A percentile compares a stretch with the other conserved stretches of the same genome.
Conservation (phyloP, 64 coral and sea anemone species). For the Platygyra sinensis region DNA sequence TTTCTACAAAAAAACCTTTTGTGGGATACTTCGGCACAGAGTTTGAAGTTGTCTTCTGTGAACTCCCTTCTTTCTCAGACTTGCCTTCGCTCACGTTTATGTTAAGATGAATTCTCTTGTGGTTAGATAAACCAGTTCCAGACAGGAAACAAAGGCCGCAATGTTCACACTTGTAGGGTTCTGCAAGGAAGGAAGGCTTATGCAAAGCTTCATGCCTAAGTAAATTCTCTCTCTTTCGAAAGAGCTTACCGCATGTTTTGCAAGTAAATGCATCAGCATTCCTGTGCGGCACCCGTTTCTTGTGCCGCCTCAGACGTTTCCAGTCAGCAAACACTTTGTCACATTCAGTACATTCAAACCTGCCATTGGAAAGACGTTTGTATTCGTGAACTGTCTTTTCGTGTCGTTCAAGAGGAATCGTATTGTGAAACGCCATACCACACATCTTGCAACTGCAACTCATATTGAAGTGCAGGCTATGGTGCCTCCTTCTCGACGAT, state of each 20-base stretch:
- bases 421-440: background rate
- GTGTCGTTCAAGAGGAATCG: background rate
- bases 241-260: background rate
- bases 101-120: background rate
- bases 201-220: background rate
- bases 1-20: background rate
- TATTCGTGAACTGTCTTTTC: background rate
- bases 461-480: background rate
- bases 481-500: constrained; percentile 6
- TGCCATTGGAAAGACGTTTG: background rate
- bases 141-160: background rate
- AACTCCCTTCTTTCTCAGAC: background rate
- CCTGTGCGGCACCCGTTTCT: background rate
- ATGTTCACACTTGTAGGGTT: background rate
- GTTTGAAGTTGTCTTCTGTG: too few relatives aligned
- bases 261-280: background rate
- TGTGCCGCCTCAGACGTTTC: background rate
- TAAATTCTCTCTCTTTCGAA: background rate
- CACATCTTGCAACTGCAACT: background rate
- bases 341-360: constrained; percentile 5
- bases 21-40: background rate
- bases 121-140: background rate
- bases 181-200: background rate
- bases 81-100: background rate
- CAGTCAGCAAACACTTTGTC: background rate